Conservation (phyloP, 1,140 invertebrate genomes). For the Trichoplusia ni region DNA sequence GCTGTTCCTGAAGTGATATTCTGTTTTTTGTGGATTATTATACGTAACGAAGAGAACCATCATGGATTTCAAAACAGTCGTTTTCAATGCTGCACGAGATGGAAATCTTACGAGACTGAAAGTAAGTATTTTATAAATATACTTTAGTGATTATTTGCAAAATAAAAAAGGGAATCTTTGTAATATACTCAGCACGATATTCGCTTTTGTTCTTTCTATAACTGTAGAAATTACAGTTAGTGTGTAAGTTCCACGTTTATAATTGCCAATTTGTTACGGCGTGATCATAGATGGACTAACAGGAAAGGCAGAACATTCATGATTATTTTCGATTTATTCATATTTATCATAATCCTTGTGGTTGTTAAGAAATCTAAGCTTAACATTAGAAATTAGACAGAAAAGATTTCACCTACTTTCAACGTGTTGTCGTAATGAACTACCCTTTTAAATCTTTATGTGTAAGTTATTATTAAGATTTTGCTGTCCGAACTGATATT, state of each 20-base stretch:
- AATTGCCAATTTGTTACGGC: not conserved
- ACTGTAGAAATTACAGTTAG: constrained; percentile 36
- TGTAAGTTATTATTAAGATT: too few relatives aligned
- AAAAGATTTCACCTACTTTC: too few relatives aligned
- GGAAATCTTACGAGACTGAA: constrained; percentile 76
- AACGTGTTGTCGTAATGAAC: too few relatives aligned
- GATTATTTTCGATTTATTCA: not conserved
- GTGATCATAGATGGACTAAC: not conserved
- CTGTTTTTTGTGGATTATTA: constrained; percentile 61
- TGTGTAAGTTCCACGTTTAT: constrained; percentile 13
- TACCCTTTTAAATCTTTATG: too few relatives aligned
- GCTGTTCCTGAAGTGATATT: constrained; percentile 70
- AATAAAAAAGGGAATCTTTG: not conserved
- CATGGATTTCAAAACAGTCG: constrained; percentile 81
- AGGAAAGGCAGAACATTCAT: not conserved
- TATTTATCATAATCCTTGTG: not conserved
- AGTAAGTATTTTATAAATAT: constrained; percentile 58
- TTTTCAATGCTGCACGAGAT: constrained; percentile 76
- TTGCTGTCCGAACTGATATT: too few relatives aligned
- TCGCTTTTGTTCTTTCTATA: not conserved
- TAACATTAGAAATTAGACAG: too few relatives aligned
- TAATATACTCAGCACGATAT: not conserved
- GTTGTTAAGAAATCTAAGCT: too few relatives aligned
- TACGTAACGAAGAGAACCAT: constrained; percentile 69
- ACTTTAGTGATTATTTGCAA: not conserved